Conservation (phyloP, 2,113 vertebrate genomes). For the Pseudois nayaur region DNA sequence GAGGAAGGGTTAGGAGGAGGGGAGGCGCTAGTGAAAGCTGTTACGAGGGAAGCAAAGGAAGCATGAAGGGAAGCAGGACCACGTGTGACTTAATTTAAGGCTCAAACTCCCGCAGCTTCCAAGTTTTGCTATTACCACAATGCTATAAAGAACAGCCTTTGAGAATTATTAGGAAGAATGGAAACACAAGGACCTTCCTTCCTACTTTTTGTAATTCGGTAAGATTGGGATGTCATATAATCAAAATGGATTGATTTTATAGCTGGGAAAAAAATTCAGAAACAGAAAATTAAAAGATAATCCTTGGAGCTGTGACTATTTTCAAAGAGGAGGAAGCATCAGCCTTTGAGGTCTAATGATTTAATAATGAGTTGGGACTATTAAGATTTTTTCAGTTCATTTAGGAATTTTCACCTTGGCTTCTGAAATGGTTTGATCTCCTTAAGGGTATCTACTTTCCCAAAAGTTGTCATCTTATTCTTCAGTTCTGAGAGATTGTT, state of each 20-base stretch:
- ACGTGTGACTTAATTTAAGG: slow-evolving; percentile 40
- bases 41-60: slow-evolving; percentile 35
- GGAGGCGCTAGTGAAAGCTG: slow-evolving; percentile 34
- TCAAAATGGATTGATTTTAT: slow-evolving; percentile 13
- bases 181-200: background rate
- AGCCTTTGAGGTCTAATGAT: background rate
- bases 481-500: background rate
- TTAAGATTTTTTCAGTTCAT: background rate
- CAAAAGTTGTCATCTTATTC: background rate
- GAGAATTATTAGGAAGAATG: background rate
- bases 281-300: background rate
- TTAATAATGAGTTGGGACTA: background rate
- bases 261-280: background rate
- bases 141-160: background rate
- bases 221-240: background rate
- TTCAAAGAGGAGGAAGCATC: background rate
- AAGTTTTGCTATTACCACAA: background rate
- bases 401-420: slow-evolving; percentile 9
- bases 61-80: slow-evolving; percentile 2
- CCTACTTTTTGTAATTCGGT: background rate
- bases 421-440: background rate
- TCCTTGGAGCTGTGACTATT: background rate
- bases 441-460: background rate
- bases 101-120: background rate
- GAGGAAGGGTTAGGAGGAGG: slow-evolving; percentile 68